Evolutionary conservation across 2,888 invertebrate species (phyloP).

Genomic region (Pristionchus exspectatus): DNA sequence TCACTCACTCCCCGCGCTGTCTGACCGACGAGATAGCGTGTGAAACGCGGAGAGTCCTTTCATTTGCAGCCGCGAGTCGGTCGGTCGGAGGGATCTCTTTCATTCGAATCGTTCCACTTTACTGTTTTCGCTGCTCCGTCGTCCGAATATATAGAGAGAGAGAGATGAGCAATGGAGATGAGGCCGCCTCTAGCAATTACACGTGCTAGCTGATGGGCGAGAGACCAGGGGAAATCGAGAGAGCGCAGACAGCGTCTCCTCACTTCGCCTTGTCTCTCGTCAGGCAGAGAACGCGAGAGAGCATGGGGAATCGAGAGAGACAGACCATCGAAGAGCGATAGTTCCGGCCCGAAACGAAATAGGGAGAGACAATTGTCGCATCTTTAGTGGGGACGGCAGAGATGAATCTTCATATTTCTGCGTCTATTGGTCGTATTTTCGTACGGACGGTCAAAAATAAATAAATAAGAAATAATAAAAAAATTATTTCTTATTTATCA

Average conservation of each 20-base stretch:
- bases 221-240: background rate
- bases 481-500: no score
- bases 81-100: background rate
- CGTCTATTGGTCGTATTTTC: no score
- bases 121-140: conserved; percentile 17
- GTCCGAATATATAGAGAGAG: background rate
- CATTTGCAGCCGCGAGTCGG: background rate
- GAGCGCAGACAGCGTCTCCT: no score
- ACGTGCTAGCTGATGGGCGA: no score
- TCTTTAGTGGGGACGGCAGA: background rate
- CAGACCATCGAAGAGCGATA: background rate
- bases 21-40: background rate
- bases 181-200: no score
- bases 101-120: conserved; percentile 3
- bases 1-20: background rate
- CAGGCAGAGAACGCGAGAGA: background rate
- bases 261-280: background rate
- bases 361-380: background rate
- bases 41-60: background rate
- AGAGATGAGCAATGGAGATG: background rate
- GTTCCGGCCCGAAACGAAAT: background rate
- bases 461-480: no score
- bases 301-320: background rate
- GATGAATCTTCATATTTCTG: background rate
- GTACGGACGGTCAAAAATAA: no score